These are phyloP conservation scores for Ylistrum balloti DNA, from an alignment of 1,140 invertebrate species.

Conservation along the genomic window DNA sequence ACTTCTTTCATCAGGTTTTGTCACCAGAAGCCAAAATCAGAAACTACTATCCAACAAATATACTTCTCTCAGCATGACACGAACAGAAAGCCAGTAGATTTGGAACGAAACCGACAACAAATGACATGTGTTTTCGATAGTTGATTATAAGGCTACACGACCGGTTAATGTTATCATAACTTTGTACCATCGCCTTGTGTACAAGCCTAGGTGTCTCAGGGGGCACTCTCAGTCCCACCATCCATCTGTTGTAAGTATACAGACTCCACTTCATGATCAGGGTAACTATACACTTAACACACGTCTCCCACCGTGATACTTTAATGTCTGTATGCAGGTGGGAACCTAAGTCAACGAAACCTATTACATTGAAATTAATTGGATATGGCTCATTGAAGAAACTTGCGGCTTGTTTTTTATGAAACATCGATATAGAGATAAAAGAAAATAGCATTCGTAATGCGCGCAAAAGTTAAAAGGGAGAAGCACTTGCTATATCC, in stretches of 20 bases:
- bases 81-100: not conserved
- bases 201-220: conserved; percentile 1
- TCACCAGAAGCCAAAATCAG: not conserved
- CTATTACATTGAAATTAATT: too few relatives aligned
- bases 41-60: not conserved
- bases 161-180: not conserved
- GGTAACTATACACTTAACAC: not conserved
- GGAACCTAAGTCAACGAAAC: not conserved
- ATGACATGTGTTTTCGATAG: conserved; percentile 34
- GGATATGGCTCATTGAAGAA: too few relatives aligned
- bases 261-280: not conserved
- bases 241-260: not conserved
- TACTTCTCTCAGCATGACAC: not conserved
- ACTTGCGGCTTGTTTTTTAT: too few relatives aligned
- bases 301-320: not conserved
- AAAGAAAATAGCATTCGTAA: too few relatives aligned
- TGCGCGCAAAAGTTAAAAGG: too few relatives aligned
- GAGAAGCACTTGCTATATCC: too few relatives aligned
- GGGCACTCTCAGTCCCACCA: not conserved
- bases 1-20: not conserved
- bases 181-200: not conserved
- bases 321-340: not conserved
- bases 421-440: too few relatives aligned
- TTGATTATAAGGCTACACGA: not conserved
- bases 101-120: conserved; percentile 37